A percentile compares a stretch with the other conserved stretches of the same genome.
phyloP scores from a whole-genome alignment of 2,888 invertebrate species.

The Clepsis dumicolana region DNA sequence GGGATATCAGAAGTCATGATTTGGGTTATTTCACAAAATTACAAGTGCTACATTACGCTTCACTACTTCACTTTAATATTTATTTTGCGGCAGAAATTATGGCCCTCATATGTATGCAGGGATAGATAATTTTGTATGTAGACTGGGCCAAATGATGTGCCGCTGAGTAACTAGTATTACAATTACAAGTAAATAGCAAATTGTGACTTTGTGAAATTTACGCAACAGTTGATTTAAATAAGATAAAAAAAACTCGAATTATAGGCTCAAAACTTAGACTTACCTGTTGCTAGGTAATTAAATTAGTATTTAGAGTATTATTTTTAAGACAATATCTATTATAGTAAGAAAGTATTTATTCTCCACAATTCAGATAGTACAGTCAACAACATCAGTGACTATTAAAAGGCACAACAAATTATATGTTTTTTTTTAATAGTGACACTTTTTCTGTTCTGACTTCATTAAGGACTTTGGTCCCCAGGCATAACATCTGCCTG shows the following conservation, averaged over 20 bases:
- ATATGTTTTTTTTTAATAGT: not conserved
- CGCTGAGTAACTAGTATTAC: too few species aligned
- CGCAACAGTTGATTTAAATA: not conserved
- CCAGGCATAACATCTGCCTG: too few species aligned
- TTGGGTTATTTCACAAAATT: not conserved
- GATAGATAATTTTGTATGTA: too few species aligned
- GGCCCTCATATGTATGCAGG: too few species aligned
- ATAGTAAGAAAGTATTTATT: slow-evolving; percentile 47
- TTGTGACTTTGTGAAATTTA: not conserved
- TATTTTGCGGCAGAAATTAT: too few species aligned
- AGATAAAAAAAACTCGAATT: not conserved
- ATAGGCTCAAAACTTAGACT: slow-evolving; percentile 46
- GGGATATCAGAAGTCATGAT: not conserved
- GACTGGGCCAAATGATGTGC: too few species aligned
- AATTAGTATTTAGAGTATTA: slow-evolving; percentile 27
- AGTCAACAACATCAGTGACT: not conserved
- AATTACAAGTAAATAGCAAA: too few species aligned
- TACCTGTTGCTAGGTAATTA: slow-evolving; percentile 36
- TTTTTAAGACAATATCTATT: slow-evolving; percentile 28
- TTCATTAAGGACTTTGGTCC: too few species aligned
- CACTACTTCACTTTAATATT: too few species aligned
- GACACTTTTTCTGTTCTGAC: not conserved
- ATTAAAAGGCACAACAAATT: not conserved
- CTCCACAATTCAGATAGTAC: slow-evolving; percentile 55
- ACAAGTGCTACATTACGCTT: too few species aligned